Percentiles rank a stretch among this genome's conserved stretches.
These are phyloP conservation scores for Mormyrus proboscirostris DNA, from an alignment of 2,797 vertebrate genomes.

Conservation along the genomic window DNA sequence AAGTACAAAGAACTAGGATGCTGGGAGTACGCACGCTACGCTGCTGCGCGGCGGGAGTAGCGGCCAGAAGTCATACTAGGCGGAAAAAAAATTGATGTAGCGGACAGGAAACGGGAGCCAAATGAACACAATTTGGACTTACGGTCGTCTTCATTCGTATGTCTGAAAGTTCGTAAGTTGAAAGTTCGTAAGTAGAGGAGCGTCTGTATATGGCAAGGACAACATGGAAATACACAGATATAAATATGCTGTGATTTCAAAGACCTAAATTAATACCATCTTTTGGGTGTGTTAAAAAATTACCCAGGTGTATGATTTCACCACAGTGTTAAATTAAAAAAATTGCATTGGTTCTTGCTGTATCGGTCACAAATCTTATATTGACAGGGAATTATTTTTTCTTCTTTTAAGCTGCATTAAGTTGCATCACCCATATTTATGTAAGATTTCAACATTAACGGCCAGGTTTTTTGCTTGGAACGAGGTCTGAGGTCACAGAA, in stretches of 20 bases:
- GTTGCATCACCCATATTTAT: neutral
- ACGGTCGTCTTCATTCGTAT: neutral
- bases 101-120: neutral
- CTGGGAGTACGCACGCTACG: neutral
- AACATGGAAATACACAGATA: neutral
- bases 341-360: neutral
- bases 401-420: constrained; percentile 10
- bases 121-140: neutral
- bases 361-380: neutral
- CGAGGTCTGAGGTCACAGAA: neutral
- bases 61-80: neutral
- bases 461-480: neutral
- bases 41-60: neutral
- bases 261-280: constrained; percentile 2
- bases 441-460: neutral
- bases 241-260: constrained; percentile 7
- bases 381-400: neutral
- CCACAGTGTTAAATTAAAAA: constrained; percentile 3
- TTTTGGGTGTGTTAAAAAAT: neutral
- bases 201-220: neutral
- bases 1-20: neutral
- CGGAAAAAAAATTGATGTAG: neutral
- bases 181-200: neutral
- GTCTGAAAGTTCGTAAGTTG: neutral
- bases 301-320: neutral